phyloP scores from a whole-genome alignment of 2,888 invertebrate genomes.

The Archaeoteleia sp. region DNA sequence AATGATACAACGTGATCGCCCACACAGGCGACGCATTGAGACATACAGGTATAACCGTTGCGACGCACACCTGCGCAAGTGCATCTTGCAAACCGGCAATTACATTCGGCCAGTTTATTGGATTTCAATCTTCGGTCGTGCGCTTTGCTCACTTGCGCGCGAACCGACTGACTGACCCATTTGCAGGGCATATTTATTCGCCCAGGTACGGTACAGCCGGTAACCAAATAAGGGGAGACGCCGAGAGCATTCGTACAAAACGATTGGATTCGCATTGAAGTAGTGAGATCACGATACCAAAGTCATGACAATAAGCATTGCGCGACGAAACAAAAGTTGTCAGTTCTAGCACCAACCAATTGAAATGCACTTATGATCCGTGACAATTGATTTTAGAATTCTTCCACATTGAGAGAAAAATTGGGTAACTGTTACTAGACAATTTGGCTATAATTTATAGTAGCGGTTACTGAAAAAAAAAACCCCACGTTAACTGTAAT shows the following conservation, averaged over 20 bases:
- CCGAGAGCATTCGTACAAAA: slow-evolving; percentile 21
- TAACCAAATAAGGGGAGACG: slow-evolving; percentile 48
- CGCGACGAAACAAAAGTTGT: not conserved
- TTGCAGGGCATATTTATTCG: slow-evolving; percentile 44
- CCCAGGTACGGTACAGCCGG: slow-evolving; percentile 35
- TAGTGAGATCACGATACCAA: slow-evolving; percentile 26
- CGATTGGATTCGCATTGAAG: slow-evolving; percentile 24
- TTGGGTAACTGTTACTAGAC: no score
- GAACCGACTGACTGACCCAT: slow-evolving; percentile 44
- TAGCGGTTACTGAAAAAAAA: no score
- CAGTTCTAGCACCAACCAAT: no score
- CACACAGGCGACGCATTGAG: slow-evolving; percentile 21
- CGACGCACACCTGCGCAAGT: slow-evolving; percentile 29
- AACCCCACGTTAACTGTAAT: no score
- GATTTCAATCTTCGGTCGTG: slow-evolving; percentile 38
- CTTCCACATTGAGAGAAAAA: no score
- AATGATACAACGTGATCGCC: slow-evolving; percentile 20
- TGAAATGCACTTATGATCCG: no score
- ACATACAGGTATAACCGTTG: slow-evolving; percentile 3
- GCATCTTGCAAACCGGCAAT: slow-evolving; percentile 32
- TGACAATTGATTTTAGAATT: no score
- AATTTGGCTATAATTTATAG: no score
- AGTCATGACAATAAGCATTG: slow-evolving; percentile 2
- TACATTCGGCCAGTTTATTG: slow-evolving; percentile 45
- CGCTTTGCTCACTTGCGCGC: slow-evolving; percentile 14